phyloP scores from a whole-genome alignment of 2,888 invertebrate species.

The Pharmacophagus antenor region DNA sequence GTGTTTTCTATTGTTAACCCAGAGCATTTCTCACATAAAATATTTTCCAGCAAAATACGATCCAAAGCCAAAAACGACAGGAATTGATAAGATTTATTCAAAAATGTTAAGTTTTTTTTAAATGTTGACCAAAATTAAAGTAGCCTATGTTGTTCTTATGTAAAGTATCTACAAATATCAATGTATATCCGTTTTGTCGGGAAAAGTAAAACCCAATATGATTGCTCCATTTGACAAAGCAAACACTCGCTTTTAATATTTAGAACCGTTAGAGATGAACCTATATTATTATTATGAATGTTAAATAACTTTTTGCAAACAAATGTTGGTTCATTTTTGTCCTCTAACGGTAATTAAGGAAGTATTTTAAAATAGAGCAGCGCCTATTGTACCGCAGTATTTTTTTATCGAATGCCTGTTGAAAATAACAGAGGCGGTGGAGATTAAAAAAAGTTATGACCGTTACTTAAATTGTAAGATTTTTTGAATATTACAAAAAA shows the following conservation, averaged over 20 bases:
- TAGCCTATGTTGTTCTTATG: too few relatives aligned
- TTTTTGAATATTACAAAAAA: conserved; percentile 38
- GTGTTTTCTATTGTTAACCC: too few relatives aligned
- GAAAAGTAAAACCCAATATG: neutral
- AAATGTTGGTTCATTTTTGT: conserved; percentile 51
- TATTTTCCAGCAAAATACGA: too few relatives aligned
- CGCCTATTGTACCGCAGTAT: conserved; percentile 42
- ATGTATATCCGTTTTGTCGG: neutral
- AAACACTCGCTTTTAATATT: neutral
- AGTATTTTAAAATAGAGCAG: conserved; percentile 66
- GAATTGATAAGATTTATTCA: too few relatives aligned
- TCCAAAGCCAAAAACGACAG: too few relatives aligned
- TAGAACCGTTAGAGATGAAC: conserved; percentile 1
- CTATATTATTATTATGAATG: conserved; percentile 27
- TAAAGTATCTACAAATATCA: too few relatives aligned
- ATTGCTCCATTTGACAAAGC: neutral
- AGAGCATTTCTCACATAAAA: too few relatives aligned
- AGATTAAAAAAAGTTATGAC: conserved; percentile 46
- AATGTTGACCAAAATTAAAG: too few relatives aligned
- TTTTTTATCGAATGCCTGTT: conserved; percentile 38
- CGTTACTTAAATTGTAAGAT: conserved; percentile 62
- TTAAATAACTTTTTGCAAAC: conserved; percentile 39
- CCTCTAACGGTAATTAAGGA: conserved; percentile 39
- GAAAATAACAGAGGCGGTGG: conserved; percentile 29
- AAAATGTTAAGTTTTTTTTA: too few relatives aligned